phyloP scores from a whole-genome alignment of 2,797 vertebrate genomes.

The Fistularia tabacaria region DNA sequence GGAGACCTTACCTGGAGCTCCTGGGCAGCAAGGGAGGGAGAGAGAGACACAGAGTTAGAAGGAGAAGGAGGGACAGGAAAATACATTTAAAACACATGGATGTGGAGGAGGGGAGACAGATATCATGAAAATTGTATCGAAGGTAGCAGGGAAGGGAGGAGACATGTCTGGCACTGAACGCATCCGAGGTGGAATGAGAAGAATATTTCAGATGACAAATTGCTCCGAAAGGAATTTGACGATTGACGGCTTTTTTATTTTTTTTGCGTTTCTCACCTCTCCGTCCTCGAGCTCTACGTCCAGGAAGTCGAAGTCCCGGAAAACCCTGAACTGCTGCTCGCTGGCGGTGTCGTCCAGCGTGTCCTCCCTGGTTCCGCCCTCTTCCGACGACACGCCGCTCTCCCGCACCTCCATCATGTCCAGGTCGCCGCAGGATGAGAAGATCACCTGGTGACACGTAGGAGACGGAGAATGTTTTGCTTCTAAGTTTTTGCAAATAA shows the following conservation, averaged over 20 bases:
- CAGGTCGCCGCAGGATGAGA: conserved; percentile 97
- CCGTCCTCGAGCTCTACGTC: conserved; percentile 98
- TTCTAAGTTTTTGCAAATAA: no score
- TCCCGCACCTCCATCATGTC: conserved; percentile 95
- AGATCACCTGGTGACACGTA: conserved; percentile 84
- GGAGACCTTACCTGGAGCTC: conserved; percentile 96
- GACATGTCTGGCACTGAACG: not conserved
- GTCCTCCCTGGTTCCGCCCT: conserved; percentile 86
- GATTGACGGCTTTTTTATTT: not conserved
- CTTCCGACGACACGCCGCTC: conserved; percentile 94
- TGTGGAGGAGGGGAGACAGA: conserved; percentile 25
- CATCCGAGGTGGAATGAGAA: not conserved
- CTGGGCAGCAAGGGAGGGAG: conserved; percentile 86
- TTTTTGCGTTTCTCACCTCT: conserved; percentile 78
- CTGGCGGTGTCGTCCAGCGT: conserved; percentile 95
- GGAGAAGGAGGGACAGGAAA: conserved; percentile 53
- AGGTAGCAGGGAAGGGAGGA: conserved; percentile 12
- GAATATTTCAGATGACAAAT: not conserved
- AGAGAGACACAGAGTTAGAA: conserved; percentile 69
- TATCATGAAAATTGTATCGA: conserved; percentile 13
- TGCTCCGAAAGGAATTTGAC: not conserved
- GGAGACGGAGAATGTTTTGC: no score
- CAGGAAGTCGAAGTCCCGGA: conserved; percentile 97
- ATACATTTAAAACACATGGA: conserved; percentile 39
- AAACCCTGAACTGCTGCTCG: conserved; percentile 97